These are phyloP conservation scores for Acanthaster planci DNA, from an alignment of 35 echinoderm and acorn worm genomes.

Conservation along the genomic window DNA sequence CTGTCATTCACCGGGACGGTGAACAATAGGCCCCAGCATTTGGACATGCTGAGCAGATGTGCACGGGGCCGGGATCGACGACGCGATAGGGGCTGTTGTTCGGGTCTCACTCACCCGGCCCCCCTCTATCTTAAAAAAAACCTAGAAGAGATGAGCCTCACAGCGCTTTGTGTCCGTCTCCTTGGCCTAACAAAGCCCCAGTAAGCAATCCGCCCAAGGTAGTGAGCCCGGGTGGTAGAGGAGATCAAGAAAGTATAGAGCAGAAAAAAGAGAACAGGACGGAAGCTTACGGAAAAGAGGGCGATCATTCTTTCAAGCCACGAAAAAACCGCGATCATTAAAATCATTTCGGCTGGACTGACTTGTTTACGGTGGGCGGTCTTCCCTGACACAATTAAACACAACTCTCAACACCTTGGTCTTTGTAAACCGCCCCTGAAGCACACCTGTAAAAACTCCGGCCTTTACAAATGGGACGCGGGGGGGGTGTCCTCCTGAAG, in stretches of 20 bases:
- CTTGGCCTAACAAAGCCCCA: neutral
- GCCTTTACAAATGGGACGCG: slow-evolving; percentile 3
- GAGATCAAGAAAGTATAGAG: neutral
- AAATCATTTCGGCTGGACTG: slow-evolving; percentile 8
- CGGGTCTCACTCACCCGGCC: no score
- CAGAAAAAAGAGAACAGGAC: neutral
- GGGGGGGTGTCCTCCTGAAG: neutral
- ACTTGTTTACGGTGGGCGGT: slow-evolving; percentile 23
- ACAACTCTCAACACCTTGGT: slow-evolving; percentile 25
- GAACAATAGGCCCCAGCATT: no score
- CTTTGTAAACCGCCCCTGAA: neutral
- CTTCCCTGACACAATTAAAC: slow-evolving; percentile 26
- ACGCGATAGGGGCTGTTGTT: no score
- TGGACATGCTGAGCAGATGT: no score
- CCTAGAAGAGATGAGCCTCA: neutral
- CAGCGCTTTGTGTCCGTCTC: neutral
- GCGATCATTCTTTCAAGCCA: neutral
- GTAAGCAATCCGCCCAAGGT: slow-evolving; percentile 12
- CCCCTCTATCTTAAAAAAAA: no score
- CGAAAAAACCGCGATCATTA: slow-evolving; percentile 7
- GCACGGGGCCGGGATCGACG: no score
- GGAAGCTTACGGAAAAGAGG: slow-evolving; percentile 9
- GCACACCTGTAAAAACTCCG: slow-evolving; percentile 18
- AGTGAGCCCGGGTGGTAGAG: neutral
- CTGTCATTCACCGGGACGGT: no score